Evolutionary conservation across 2,888 invertebrate genomes (phyloP).

Genomic region (Pachydiplax longipennis): DNA sequence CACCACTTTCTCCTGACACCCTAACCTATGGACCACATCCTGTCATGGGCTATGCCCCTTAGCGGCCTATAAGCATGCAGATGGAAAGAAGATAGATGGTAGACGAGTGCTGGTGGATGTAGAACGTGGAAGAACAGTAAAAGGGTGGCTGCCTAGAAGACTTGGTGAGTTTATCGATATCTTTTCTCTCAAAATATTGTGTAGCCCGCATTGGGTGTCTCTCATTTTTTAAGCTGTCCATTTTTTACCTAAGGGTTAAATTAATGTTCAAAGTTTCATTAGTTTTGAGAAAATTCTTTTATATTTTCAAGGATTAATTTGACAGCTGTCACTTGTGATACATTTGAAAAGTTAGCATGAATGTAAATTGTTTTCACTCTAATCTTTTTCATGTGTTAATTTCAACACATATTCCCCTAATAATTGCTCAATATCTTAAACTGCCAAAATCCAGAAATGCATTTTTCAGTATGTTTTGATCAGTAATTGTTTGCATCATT

Average conservation of each 20-base stretch:
- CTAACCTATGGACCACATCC: constrained; percentile 52
- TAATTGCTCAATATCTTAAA: too few species aligned
- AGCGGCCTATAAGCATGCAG: constrained; percentile 99
- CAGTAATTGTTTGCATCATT: neutral
- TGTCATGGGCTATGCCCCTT: constrained; percentile 60
- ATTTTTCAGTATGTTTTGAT: neutral
- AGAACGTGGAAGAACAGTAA: constrained; percentile 96
- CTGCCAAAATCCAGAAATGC: neutral
- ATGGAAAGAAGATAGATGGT: constrained; percentile 99
- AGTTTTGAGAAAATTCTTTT: neutral
- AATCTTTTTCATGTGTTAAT: too few species aligned
- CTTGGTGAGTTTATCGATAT: constrained; percentile 82
- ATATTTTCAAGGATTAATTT: too few species aligned
- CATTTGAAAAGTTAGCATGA: too few species aligned
- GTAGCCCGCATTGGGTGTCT: neutral
- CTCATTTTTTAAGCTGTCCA: too few species aligned
- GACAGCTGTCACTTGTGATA: too few species aligned
- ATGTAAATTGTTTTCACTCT: too few species aligned
- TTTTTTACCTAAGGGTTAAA: too few species aligned
- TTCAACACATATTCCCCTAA: too few species aligned
- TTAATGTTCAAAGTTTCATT: too few species aligned
- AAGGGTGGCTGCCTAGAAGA: constrained; percentile 97
- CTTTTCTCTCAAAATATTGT: too few species aligned
- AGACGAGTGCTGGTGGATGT: constrained; percentile 98
- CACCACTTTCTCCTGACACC: neutral